Evolutionary conservation across 2,888 invertebrate species (phyloP), one percentile per base, ranked within the genome.

Genomic region (Rotaria socialis): DNA sequence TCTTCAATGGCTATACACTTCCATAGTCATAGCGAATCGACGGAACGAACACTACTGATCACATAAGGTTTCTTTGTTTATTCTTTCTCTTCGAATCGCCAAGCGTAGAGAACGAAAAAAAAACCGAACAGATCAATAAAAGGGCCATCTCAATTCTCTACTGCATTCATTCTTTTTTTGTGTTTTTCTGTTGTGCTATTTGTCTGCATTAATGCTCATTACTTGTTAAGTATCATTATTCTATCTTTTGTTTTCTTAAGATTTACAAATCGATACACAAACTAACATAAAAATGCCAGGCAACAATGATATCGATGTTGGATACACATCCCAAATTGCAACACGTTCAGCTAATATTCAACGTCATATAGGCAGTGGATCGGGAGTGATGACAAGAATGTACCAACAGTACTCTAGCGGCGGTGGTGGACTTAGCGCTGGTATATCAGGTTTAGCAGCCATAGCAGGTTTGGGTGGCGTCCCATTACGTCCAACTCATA

Each of bases 291-390:
- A 80, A 75, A 75, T 85, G 56, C 85, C 75, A 74, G 85, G 58
- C 47, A 85, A 47, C 27, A 47, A 55, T 7, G 85, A 86, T 55
- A 41, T 11, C 16, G 35, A 6, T 35, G 85, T 11, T 74, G 80
- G 8, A 24, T 87, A 87, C 43, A 87, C 85, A 84, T 87, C 87
- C 14, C 85, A 87, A 52, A 87, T 87, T 11, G 47, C 85, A n/a
- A 85, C 87, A 43, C 87, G 87, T 27, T 43, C 84, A 47, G 85
- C 87, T 22, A 87, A 84, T 19, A 80, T 87, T 43, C 80, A 80
- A 60, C 41, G 87, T n/a, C 87, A 85, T 55, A 50, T 80, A 22
- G 87, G 60, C 14, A 85, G 85, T 16, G 85, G 85, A 74, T n/a
- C 56, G 6, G 85, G 86, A 35, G 80, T 85, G 24, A 86, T 85